Base-by-base conservation (phyloP, 2,113 vertebrate genomes). In the Leptobrachium leishanense region DNA sequence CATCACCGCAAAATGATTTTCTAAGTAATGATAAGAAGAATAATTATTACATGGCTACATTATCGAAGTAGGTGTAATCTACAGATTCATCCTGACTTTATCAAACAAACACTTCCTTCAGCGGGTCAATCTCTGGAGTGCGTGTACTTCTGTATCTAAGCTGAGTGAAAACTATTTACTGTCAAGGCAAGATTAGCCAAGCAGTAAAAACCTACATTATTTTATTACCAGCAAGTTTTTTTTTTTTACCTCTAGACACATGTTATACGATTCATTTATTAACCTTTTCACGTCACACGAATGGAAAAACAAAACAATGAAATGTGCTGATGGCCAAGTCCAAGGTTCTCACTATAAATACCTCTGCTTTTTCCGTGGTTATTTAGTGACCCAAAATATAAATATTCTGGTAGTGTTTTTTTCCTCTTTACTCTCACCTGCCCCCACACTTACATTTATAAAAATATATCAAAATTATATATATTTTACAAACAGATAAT, bases 251-350 rank as follows among this genome's bases (percentile, higher is more conserved):
- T 64, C 20, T n/a, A 41, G 62, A 41, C 55, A 70, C 15, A 39
- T 55, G 68, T 62, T n/a, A 43, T n/a, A 39, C n/a, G 13, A 7
- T 63, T 78, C 6, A 72, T 72, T 72, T 57, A 78, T 78, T 78
- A 78, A 78, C 76, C 44, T 65, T 54, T 72, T 78, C 55, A 64
- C 1, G 20, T 72, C 57, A 78, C 43, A 53, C 15, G 10, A n/a
- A 72, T n/a, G 11, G 10, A 54, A 77, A 59, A 77, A 9, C 68
- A 71, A 65, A 64, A 78, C 68, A 78, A 53, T 50, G 3, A 72
- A 53, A 65, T 72, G 5, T 71, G 68, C 59, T 72, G 69, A 72
- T 54, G 13, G 43, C 40, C 43, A 55, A 64, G 68, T 65, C 43
- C 76, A 78, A 72, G 70, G 68, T 71, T 12, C 68, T 64, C 8